Base-by-base conservation (phyloP, 2,888 invertebrate genomes). In the Xylophagus ater region DNA sequence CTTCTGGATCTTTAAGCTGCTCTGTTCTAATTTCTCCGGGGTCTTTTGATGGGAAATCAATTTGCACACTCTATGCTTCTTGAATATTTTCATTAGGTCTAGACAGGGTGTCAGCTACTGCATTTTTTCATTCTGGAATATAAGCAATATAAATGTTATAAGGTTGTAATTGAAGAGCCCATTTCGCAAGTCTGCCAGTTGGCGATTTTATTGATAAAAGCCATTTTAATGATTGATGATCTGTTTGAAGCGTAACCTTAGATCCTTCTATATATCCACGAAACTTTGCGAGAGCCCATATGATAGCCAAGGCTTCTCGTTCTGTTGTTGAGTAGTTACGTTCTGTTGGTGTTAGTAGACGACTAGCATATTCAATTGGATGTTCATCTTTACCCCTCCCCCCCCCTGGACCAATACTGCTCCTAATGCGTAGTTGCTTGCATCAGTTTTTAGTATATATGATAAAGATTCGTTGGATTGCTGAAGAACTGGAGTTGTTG, bases 171-270 rank as follows among this genome's bases (percentile, higher is more conserved):
- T 41, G 37, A 3, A 67, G 36, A 0, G 59, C 58, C 67, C 67
- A 69, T 29, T 66, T 41, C 0, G 59, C 60, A 2, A 69, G 44
- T 21, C 66, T 44, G 3, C 60, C 62, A 10, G 53, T 49, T 0
- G 57, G 56, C 14, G 60, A 51, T 35, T 58, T 57, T 5, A 61
- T n/a, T 1, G 50, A 46, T 40, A 58, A 49, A 3, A 68, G 43
- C 58, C 61, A 65, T 25, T 51, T 48, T 3, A 69, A 47, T 0
- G 65, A 61, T 41, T 64, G 58, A 39, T 68, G 69, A 41, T 69
- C 69, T 0, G 63, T 66, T 4, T 55, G 43, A 0, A 68, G 47
- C 3, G 47, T 47, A 14, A 65, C 59, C 1, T 47, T 33, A 4
- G 51, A 24, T 1, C 59, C 56, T 35, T 62, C 60, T 1, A 69